Base-by-base conservation (phyloP, 2,888 invertebrate species). In the Leucophenga montana region DNA sequence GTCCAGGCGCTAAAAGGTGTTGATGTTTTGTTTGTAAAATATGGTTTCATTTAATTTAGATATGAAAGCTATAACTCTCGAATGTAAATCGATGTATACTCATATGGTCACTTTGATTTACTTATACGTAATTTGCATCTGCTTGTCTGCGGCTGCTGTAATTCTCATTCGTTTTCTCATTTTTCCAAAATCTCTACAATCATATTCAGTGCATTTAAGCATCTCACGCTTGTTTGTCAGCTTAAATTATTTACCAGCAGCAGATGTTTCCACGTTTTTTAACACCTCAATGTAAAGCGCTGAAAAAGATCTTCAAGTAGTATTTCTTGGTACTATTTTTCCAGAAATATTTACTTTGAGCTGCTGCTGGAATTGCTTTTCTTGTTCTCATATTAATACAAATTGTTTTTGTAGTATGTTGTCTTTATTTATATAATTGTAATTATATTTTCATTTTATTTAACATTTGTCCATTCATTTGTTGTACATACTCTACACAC, bases 341-440 rank as follows among this genome's bases (percentile, higher is more conserved):
- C 27, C 27, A 27, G 27, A 27, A 27, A 27, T 27, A 27, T 27
- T 66, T 66, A 64, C 69, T 77, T 69, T 54, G 70, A 77, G 61
- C 68, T 65, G 39, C 22, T 69, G 65, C 65, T 57, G 44, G 64
- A 57, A 48, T 64, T 77, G 18, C 48, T 2, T 57, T 50, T 53
- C 50, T 59, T 68, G 31, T 39, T 57, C 66, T 62, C 76, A 72
- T 67, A 59, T 76, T 77, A 78, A 72, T 67, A 70, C 77, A 77
- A 77, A 74, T 68, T 77, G 78, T 75, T 75, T n/a, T n/a, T n/a
- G n/a, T n/a, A n/a, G n/a, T n/a, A n/a, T 27, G 27, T 27, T 27
- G 27, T 27, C 27, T 27, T 27, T 27, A 27, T 4, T 27, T 27
- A 27, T 27, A 27, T 27, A 27, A 27, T n/a, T n/a, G n/a, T n/a